Conservation (phyloP, 1,140 invertebrate species). For the Aphis gossypii region DNA sequence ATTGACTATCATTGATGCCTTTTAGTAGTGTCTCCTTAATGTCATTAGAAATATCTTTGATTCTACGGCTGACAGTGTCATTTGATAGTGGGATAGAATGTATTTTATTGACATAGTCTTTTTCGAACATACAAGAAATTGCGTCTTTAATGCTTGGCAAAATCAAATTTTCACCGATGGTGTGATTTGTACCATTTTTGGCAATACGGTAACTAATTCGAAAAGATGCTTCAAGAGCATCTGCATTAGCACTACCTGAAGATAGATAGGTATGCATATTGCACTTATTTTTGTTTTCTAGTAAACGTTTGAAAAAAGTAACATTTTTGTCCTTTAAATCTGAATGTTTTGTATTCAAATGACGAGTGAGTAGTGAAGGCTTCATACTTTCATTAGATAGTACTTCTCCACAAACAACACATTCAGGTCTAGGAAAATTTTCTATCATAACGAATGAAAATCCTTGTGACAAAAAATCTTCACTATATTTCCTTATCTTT, state of each 20-base stretch:
- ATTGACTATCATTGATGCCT: too few species aligned
- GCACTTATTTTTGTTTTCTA: neutral
- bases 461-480: neutral
- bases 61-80: neutral
- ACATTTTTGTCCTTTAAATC: conserved; percentile 8
- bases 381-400: too few species aligned
- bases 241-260: neutral
- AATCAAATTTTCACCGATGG: neutral
- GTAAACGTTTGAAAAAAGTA: neutral
- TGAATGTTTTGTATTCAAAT: neutral
- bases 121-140: neutral
- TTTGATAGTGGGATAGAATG: neutral
- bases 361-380: too few species aligned
- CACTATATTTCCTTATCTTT: conserved; percentile 2
- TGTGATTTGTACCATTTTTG: neutral
- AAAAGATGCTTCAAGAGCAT: neutral
- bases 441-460: neutral
- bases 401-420: too few species aligned
- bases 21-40: neutral
- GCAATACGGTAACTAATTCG: neutral
- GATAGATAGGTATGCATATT: neutral
- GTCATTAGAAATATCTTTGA: neutral
- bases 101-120: neutral
- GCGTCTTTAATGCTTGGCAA: neutral
- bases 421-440: neutral